phyloP scores from a whole-genome alignment of 2,113 vertebrate species.

The Forbesichthys agassizii region DNA sequence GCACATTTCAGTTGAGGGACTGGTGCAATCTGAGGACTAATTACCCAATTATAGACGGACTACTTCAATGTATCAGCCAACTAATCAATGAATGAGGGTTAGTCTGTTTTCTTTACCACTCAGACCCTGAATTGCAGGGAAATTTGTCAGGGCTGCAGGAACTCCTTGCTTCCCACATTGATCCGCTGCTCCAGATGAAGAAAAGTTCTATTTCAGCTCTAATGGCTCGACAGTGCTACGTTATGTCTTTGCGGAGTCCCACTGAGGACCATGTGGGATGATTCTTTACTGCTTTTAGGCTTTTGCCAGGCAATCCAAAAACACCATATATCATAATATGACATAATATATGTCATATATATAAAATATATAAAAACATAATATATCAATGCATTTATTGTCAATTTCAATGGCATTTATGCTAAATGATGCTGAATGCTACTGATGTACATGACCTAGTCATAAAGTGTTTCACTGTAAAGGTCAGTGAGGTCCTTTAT shows the following conservation, averaged over 20 bases:
- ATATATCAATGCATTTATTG: constrained; percentile 5
- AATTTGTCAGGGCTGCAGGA: constrained; percentile 17
- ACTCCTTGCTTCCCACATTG: constrained; percentile 31
- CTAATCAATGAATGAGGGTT: constrained; percentile 22
- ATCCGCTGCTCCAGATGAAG: constrained; percentile 31
- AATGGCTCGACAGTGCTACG: constrained; percentile 34
- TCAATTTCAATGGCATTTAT: not conserved
- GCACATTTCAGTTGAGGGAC: not conserved
- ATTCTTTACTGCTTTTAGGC: constrained; percentile 22
- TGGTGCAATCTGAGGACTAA: not conserved
- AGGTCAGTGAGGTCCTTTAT: not conserved
- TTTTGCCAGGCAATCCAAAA: constrained; percentile 55
- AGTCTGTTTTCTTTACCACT: constrained; percentile 7
- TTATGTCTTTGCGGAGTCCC: constrained; percentile 30
- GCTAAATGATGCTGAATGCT: not conserved
- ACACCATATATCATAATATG: constrained; percentile 8
- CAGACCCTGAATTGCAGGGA: constrained; percentile 12
- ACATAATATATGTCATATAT: too few species aligned
- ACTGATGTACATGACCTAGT: not conserved
- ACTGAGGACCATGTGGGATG: constrained; percentile 51
- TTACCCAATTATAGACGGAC: constrained; percentile 12
- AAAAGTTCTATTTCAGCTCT: constrained; percentile 53
- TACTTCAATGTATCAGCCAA: not conserved
- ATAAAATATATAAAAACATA: not conserved
- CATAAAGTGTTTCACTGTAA: constrained; percentile 7